These are phyloP conservation scores for Autographa pulchrina DNA, from an alignment of 2,888 invertebrate species.

Conservation along the genomic window DNA sequence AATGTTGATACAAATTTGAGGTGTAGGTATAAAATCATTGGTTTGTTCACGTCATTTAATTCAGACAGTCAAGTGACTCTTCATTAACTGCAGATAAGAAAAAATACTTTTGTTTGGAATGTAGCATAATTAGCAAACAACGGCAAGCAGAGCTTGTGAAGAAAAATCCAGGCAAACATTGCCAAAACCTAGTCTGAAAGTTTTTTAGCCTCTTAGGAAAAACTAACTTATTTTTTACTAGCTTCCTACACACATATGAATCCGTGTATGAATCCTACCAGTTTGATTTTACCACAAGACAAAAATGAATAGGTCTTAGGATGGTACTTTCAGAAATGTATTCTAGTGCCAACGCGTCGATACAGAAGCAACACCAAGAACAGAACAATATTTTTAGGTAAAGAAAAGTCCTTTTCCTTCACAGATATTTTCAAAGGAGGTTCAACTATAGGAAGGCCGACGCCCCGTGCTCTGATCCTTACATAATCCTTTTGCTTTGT, in stretches of 20 bases:
- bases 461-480: conserved; percentile 1
- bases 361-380: background rate
- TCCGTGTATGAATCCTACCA: too few species aligned
- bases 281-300: too few species aligned
- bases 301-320: too few species aligned
- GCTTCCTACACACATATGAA: too few species aligned
- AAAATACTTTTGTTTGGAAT: too few species aligned
- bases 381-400: background rate
- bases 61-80: conserved; percentile 13
- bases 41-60: conserved; percentile 42
- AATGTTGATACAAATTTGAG: conserved; percentile 44
- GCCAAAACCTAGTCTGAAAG: too few species aligned
- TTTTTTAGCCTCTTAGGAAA: too few species aligned
- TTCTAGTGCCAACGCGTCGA: background rate
- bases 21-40: conserved; percentile 28
- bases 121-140: too few species aligned
- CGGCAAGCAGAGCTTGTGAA: too few species aligned
- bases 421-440: background rate
- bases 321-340: too few species aligned
- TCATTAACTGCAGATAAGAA: conserved; percentile 31
- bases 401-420: background rate
- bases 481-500: conserved; percentile 1
- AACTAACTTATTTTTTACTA: too few species aligned
- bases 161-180: too few species aligned
- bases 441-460: background rate